Conservation (phyloP, 2,797 vertebrate genomes). For the Sebastes jordani region DNA sequence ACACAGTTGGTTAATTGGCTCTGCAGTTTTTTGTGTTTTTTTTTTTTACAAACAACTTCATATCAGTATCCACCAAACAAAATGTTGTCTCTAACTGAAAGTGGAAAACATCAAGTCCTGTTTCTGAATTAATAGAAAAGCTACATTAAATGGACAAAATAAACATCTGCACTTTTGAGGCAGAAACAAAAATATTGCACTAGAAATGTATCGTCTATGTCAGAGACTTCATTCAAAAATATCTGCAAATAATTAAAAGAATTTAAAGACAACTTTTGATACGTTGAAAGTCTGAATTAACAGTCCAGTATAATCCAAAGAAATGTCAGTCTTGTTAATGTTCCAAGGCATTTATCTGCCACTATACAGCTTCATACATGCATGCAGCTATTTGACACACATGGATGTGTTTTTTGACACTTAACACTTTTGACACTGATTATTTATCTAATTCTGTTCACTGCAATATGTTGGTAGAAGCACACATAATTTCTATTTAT, state of each 20-base stretch:
- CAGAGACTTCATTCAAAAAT: neutral
- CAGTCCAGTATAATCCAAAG: neutral
- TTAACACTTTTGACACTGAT: too few relatives aligned
- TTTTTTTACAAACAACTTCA: slow-evolving; percentile 22
- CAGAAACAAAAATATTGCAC: too few relatives aligned
- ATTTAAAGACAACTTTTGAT: neutral
- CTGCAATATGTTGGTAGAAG: neutral
- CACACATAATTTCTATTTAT: neutral
- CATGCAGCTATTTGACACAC: neutral
- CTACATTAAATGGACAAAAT: neutral
- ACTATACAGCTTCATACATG: neutral
- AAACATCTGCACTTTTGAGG: neutral
- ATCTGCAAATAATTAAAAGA: neutral
- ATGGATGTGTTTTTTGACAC: too few relatives aligned
- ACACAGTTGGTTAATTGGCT: slow-evolving; percentile 55
- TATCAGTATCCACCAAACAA: slow-evolving; percentile 24
- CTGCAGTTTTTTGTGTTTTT: neutral
- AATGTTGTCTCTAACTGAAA: neutral
- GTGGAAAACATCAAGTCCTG: neutral
- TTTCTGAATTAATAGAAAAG: neutral
- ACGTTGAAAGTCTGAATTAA: neutral
- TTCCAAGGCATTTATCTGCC: neutral
- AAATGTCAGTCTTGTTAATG: too few relatives aligned
- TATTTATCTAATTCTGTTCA: neutral
- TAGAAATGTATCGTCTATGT: neutral